A percentile compares a stretch with the other conserved stretches of the same genome.
Conservation (phyloP, 2,797 vertebrate genomes). For the Merluccius polli region DNA sequence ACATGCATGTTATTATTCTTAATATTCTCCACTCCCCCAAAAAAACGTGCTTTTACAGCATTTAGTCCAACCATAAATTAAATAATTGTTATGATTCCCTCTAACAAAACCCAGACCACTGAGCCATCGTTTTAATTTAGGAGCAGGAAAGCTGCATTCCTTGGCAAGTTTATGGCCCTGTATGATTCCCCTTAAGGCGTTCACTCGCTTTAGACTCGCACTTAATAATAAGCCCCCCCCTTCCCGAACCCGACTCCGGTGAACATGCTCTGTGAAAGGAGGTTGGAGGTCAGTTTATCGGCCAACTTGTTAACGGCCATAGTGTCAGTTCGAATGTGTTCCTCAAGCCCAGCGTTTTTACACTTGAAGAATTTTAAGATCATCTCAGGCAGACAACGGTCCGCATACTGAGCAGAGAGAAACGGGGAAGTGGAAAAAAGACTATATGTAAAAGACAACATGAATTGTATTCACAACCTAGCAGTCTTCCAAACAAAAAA, state of each 20-base stretch:
- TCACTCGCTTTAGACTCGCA: background rate
- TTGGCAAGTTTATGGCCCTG: background rate
- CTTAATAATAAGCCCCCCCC: background rate
- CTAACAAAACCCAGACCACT: background rate
- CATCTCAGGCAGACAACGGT: background rate
- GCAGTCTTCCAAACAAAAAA: background rate
- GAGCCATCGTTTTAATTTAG: background rate
- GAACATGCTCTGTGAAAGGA: background rate
- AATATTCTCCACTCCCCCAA: background rate
- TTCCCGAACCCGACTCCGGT: background rate
- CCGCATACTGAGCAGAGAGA: background rate
- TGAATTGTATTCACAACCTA: background rate
- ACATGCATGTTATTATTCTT: background rate
- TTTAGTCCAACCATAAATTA: background rate
- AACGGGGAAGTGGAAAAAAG: background rate
- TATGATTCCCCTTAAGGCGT: background rate
- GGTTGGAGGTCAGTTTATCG: constrained; percentile 13
- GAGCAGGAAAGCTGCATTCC: background rate
- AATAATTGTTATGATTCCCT: background rate
- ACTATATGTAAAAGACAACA: background rate
- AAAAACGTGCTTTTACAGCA: background rate
- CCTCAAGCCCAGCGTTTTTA: constrained; percentile 6
- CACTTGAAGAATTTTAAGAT: constrained; percentile 6
- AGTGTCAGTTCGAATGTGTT: constrained; percentile 13
- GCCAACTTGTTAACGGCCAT: constrained; percentile 13